Conservation (phyloP, 92 coral and sea anemone genomes). For the Pocillopora meandrina region DNA sequence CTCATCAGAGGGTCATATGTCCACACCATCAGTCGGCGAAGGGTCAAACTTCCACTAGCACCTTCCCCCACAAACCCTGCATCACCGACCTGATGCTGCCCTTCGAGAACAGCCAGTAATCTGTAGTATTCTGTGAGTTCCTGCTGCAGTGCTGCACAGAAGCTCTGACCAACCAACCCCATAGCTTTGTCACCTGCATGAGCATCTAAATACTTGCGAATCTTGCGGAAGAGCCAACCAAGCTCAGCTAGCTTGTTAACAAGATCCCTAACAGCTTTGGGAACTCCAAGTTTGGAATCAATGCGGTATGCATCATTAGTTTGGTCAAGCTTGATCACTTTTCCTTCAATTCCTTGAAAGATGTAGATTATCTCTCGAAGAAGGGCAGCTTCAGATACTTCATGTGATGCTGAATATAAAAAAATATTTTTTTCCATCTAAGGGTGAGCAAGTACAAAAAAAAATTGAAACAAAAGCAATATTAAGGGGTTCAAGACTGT, state of each 20-base stretch:
- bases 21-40: slow-evolving; percentile 94
- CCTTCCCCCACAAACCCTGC: slow-evolving; percentile 94
- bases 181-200: slow-evolving; percentile 98
- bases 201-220: slow-evolving; percentile 94
- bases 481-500: too few species aligned
- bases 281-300: slow-evolving; percentile 88
- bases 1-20: slow-evolving; percentile 93
- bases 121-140: slow-evolving; percentile 98
- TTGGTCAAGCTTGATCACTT: slow-evolving; percentile 91
- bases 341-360: slow-evolving; percentile 99
- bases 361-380: slow-evolving; percentile 91
- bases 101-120: slow-evolving; percentile 96
- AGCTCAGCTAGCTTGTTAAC: slow-evolving; percentile 94
- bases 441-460: not conserved
- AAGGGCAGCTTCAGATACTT: slow-evolving; percentile 90
- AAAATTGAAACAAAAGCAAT: too few species aligned
- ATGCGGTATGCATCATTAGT: slow-evolving; percentile 87
- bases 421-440: not conserved
- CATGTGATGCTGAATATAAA: slow-evolving; percentile 77
- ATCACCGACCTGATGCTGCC: slow-evolving; percentile 89
- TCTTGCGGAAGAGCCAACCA: slow-evolving; percentile 94
- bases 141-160: slow-evolving; percentile 96
- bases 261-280: slow-evolving; percentile 86
- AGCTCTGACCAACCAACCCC: slow-evolving; percentile 97
- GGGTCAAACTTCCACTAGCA: slow-evolving; percentile 89